Evolutionary conservation across 35 echinoderm and acorn worm species (phyloP), one percentile per base, ranked within the genome.

Genomic region (Stichopus chloronotus): DNA sequence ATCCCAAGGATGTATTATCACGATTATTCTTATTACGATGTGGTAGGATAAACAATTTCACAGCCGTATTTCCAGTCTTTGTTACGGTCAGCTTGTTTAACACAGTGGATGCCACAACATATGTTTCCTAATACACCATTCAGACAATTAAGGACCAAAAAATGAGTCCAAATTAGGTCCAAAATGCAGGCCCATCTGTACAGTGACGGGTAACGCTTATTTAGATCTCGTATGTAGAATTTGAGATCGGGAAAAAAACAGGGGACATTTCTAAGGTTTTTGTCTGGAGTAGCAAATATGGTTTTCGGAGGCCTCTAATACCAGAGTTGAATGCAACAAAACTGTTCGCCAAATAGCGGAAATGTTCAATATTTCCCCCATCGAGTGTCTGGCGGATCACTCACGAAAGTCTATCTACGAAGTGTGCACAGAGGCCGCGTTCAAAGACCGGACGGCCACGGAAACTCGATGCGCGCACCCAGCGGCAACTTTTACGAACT

Each of bases 331-430:
- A 12, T 17, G 72, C 16, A 76, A 76, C 72, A 76, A 76, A 76
- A 76, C 72, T 76, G 72, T 76, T 76, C 72, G 72, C 72, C 72
- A 76, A 76, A 76, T 76, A 76, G 71, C 71, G 16, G 11, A 76
- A 76, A 12, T 76, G 0, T 76, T 0, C 72, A 76, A 76, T 24
- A 76, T 76, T 76, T 76, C n/a, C 72, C 3, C 72, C 72, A 76
- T 76, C 72, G 72, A 5, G 72, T 24, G 72, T 76, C 72, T 76
- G 72, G 19, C 72, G 7, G 4, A 76, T 76, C 72, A 76, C 72
- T 11, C 4, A 24, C 0, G 72, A 76, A 24, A 76, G 9, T 76
- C 1, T 76, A 76, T 76, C 72, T 0, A 76, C 6, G 8, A 4
- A 76, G 19, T 21, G 72, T 76, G 72, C 72, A 4, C 14, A 76